Percentiles rank a stretch among this genome's conserved stretches.
These are phyloP conservation scores for Perithous albicinctus DNA, from an alignment of 2,888 invertebrate genomes.

Conservation along the genomic window DNA sequence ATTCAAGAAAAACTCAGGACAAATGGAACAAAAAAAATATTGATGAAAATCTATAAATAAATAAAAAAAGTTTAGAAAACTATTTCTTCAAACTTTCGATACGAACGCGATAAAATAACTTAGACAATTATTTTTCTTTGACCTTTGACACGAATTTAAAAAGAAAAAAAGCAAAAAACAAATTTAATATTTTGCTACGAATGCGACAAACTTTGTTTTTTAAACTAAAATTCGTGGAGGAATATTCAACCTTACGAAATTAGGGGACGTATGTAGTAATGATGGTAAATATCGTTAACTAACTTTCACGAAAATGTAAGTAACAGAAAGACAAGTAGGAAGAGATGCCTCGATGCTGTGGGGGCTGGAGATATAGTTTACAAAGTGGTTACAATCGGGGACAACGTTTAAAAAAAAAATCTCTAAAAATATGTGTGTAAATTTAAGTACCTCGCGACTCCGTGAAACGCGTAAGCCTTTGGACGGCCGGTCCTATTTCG, in stretches of 20 bases:
- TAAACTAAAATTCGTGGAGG: slow-evolving; percentile 2
- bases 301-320: neutral
- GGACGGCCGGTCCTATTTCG: slow-evolving; percentile 62
- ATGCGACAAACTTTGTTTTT: neutral
- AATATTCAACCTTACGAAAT: neutral
- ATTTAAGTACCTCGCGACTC: slow-evolving; percentile 51
- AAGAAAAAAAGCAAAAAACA: too few species aligned
- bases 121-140: too few species aligned
- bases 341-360: slow-evolving; percentile 33
- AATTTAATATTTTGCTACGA: neutral
- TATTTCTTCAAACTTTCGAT: neutral
- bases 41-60: too few species aligned
- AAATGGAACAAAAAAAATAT: slow-evolving; percentile 5
- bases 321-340: slow-evolving; percentile 40
- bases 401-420: neutral
- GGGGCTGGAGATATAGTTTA: neutral
- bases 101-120: too few species aligned
- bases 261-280: neutral
- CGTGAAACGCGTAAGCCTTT: slow-evolving; percentile 36
- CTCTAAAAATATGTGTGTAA: slow-evolving; percentile 13
- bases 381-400: neutral
- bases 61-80: neutral
- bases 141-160: too few species aligned
- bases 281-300: neutral
- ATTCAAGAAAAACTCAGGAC: slow-evolving; percentile 8